Conservation (phyloP, 2,797 vertebrate species). For the Fundulus diaphanus region DNA sequence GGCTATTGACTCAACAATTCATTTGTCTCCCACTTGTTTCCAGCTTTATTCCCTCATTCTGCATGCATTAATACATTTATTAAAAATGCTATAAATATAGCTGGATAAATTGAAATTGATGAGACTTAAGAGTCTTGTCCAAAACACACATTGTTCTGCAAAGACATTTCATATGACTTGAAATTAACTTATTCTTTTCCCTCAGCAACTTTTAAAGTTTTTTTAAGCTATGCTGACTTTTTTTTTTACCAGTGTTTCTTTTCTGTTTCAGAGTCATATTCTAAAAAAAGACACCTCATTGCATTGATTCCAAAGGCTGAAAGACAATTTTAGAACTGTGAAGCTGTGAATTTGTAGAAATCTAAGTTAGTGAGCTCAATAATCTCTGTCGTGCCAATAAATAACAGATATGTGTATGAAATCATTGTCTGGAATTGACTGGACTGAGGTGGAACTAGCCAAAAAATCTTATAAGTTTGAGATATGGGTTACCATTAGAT, state of each 20-base stretch:
- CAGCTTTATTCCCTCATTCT: constrained; percentile 11
- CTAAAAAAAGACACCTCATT: neutral
- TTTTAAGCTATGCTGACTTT: neutral
- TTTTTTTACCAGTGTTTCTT: neutral
- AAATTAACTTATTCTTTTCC: neutral
- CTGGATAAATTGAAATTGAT: neutral
- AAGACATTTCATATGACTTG: neutral
- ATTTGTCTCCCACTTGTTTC: constrained; percentile 16
- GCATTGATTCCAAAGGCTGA: neutral
- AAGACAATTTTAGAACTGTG: neutral
- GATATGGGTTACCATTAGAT: neutral
- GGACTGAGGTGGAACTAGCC: neutral
- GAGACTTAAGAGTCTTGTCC: neutral
- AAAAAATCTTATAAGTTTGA: neutral
- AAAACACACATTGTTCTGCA: neutral
- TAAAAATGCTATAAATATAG: constrained; percentile 9
- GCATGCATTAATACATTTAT: constrained; percentile 24
- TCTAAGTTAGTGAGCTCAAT: neutral
- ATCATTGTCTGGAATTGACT: neutral
- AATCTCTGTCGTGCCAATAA: neutral
- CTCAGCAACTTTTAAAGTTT: neutral
- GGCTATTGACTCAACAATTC: constrained; percentile 24
- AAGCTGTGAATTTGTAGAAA: neutral
- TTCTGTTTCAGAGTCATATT: neutral
- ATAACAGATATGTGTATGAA: neutral